Evolutionary conservation across 2,888 invertebrate genomes (phyloP).

Genomic region (Pristionchus entomophagus): DNA sequence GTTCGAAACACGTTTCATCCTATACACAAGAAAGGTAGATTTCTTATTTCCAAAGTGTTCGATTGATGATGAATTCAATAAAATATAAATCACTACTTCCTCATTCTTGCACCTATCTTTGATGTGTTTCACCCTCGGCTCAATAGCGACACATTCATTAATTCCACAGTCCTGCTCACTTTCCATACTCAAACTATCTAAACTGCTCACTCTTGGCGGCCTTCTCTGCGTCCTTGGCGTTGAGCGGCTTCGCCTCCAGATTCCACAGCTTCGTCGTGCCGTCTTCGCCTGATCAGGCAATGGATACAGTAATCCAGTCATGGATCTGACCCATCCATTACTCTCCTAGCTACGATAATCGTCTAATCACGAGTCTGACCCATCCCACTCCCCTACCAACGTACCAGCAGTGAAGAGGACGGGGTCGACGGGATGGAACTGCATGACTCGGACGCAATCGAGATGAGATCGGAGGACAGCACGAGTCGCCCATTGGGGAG

Average conservation of each 20-base stretch:
- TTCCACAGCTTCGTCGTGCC: conserved; percentile 99
- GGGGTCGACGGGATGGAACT: conserved; percentile 75
- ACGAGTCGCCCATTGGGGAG: conserved; percentile 66
- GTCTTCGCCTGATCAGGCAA: conserved; percentile 83
- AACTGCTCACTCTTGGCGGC: conserved; percentile 36
- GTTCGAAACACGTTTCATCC: too few species aligned
- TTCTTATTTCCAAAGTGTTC: too few species aligned
- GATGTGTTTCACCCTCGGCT: too few species aligned
- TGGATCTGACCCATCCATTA: not conserved
- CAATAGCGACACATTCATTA: too few species aligned
- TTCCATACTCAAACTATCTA: not conserved
- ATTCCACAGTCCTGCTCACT: too few species aligned
- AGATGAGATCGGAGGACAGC: conserved; percentile 77
- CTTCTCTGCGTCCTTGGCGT: conserved; percentile 82
- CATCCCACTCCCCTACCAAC: not conserved
- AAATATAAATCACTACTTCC: too few species aligned
- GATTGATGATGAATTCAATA: too few species aligned
- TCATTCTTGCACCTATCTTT: too few species aligned
- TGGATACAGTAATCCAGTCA: not conserved
- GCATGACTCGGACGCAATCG: conserved; percentile 79
- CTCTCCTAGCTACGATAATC: not conserved
- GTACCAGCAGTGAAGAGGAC: conserved; percentile 90
- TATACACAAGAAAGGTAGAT: too few species aligned
- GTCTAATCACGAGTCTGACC: not conserved
- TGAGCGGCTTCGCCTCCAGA: conserved; percentile 88